Evolutionary conservation across 2,888 invertebrate genomes (phyloP).

Genomic region (Drosophila lutescens): DNA sequence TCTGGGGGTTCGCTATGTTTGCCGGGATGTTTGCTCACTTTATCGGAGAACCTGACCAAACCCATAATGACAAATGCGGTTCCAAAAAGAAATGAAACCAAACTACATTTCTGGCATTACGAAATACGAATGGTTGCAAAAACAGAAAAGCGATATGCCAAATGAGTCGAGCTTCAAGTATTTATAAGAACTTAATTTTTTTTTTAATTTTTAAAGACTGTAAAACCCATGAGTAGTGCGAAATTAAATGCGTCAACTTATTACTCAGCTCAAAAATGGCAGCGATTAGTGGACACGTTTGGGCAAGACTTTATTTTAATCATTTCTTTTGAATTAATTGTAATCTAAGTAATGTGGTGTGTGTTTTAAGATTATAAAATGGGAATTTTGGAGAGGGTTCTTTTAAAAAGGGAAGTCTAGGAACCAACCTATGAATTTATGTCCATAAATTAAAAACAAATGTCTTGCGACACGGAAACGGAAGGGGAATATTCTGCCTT

Average conservation of each 20-base stretch:
- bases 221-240: background rate
- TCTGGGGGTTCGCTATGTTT: slow-evolving; percentile 30
- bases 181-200: background rate
- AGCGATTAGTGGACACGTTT: too few relatives aligned
- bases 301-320: background rate
- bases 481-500: too few relatives aligned
- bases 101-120: too few relatives aligned
- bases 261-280: background rate
- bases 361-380: background rate
- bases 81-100: background rate
- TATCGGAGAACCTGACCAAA: slow-evolving; percentile 46
- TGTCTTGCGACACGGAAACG: slow-evolving; percentile 1
- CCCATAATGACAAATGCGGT: slow-evolving; percentile 25
- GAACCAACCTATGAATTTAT: background rate
- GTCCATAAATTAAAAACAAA: background rate
- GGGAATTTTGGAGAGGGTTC: background rate
- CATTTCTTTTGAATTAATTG: too few relatives aligned
- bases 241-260: background rate
- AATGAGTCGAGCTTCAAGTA: background rate
- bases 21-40: slow-evolving; percentile 54
- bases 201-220: background rate
- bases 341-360: too few relatives aligned
- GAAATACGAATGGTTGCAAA: background rate
- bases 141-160: background rate
- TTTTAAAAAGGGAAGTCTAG: too few relatives aligned